Conservation (phyloP, 1,140 invertebrate genomes). For the Eumaeus atala region DNA sequence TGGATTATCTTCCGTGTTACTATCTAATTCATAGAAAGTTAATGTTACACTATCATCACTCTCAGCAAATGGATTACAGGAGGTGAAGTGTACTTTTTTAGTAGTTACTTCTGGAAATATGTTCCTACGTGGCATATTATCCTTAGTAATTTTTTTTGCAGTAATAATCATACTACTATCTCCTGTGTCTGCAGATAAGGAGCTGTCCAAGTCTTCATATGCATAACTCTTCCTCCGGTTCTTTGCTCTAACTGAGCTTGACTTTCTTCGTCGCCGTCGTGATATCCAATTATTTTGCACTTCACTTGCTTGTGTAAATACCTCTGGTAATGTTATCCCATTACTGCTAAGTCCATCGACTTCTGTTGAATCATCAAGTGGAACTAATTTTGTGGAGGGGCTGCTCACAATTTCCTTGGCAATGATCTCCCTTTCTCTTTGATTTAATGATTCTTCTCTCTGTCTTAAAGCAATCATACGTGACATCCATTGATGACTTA, state of each 20-base stretch:
- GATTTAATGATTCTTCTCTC: conserved; percentile 62
- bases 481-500: conserved; percentile 68
- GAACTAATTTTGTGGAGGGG: conserved; percentile 38
- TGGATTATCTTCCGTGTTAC: conserved; percentile 36
- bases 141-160: conserved; percentile 68
- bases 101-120: conserved; percentile 53
- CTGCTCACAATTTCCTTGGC: conserved; percentile 63
- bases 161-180: conserved; percentile 74
- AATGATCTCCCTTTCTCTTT: conserved; percentile 63
- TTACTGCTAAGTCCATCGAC: conserved; percentile 31
- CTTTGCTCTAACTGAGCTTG: conserved; percentile 40
- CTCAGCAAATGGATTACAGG: conserved; percentile 63
- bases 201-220: conserved; percentile 74
- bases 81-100: conserved; percentile 67
- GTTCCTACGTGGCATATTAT: conserved; percentile 61
- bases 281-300: conserved; percentile 29
- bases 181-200: conserved; percentile 74
- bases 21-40: conserved; percentile 69
- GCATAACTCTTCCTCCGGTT: conserved; percentile 49
- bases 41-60: conserved; percentile 68
- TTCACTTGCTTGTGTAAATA: conserved; percentile 41
- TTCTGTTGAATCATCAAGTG: conserved; percentile 30
- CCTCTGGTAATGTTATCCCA: conserved; percentile 63
- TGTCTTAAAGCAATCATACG: conserved; percentile 56
- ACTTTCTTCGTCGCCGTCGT: conserved; percentile 40